Evolutionary conservation across 2,888 invertebrate species (phyloP).

Genomic region (Trissolcus japonicus): DNA sequence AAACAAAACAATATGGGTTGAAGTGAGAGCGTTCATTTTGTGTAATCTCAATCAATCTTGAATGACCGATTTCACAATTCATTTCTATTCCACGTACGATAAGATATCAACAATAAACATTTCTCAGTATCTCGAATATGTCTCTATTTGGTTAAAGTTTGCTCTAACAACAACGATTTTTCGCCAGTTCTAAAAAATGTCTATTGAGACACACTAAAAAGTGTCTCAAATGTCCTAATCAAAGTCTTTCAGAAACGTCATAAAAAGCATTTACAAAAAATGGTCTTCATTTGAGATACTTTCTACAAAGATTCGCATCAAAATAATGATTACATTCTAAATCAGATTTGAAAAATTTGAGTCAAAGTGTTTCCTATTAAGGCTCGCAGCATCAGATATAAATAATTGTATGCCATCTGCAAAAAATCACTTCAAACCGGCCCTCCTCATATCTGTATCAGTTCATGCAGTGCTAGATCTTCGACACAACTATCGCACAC

Average conservation of each 20-base stretch:
- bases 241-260: too few species aligned
- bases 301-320: too few species aligned
- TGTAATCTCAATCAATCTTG: slow-evolving; percentile 15
- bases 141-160: too few species aligned
- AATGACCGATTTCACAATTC: slow-evolving; percentile 10
- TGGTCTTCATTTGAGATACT: too few species aligned
- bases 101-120: slow-evolving; percentile 24
- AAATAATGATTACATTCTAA: too few species aligned
- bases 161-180: too few species aligned
- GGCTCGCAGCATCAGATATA: not conserved
- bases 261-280: too few species aligned
- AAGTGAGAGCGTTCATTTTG: too few species aligned
- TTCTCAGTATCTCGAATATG: not conserved
- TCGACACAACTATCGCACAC: not conserved
- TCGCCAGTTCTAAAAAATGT: too few species aligned
- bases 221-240: too few species aligned
- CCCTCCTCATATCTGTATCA: slow-evolving; percentile 39
- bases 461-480: slow-evolving; percentile 11
- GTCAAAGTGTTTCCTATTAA: not conserved
- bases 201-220: too few species aligned
- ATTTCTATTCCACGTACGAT: slow-evolving; percentile 8
- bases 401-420: slow-evolving; percentile 33
- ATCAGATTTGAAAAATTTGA: not conserved
- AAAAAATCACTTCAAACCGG: slow-evolving; percentile 37
- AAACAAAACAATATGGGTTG: too few species aligned